These are phyloP conservation scores for Aspiorhynchus laticeps DNA, from an alignment of 2,113 vertebrate genomes.

Conservation along the genomic window DNA sequence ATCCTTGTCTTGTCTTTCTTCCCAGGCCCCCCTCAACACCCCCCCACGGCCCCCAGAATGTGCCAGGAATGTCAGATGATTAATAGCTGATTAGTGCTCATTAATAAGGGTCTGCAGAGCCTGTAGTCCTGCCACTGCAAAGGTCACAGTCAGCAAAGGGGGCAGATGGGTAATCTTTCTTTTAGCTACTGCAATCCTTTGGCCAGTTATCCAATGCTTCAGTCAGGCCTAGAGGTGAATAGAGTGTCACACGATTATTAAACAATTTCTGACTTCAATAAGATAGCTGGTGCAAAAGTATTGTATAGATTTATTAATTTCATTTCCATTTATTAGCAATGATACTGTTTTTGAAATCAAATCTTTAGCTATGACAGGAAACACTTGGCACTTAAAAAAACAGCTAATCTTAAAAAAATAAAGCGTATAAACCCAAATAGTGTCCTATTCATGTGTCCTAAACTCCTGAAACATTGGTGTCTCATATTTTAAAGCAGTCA, in stretches of 20 bases:
- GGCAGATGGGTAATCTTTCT: constrained; percentile 32
- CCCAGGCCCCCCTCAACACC: neutral
- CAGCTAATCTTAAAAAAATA: too few species aligned
- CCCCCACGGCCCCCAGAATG: neutral
- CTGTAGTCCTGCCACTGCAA: constrained; percentile 35
- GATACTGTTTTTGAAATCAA: too few species aligned
- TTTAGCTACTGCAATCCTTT: neutral
- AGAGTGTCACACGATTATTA: neutral
- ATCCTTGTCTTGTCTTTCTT: neutral
- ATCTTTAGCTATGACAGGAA: too few species aligned
- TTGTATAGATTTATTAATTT: neutral
- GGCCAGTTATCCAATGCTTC: neutral
- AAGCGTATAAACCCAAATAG: too few species aligned
- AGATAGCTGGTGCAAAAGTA: neutral
- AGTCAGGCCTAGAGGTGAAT: neutral
- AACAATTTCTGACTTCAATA: neutral
- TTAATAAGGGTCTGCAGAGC: constrained; percentile 21
- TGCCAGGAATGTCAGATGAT: constrained; percentile 31
- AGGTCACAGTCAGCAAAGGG: constrained; percentile 35
- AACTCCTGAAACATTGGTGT: too few species aligned
- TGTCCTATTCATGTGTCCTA: too few species aligned
- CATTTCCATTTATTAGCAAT: too few species aligned
- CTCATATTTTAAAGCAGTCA: too few species aligned
- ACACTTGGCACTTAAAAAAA: too few species aligned
- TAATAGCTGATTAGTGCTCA: constrained; percentile 32